These are phyloP conservation scores for Nymphalis io DNA, from an alignment of 1,140 invertebrate species.

Conservation along the genomic window DNA sequence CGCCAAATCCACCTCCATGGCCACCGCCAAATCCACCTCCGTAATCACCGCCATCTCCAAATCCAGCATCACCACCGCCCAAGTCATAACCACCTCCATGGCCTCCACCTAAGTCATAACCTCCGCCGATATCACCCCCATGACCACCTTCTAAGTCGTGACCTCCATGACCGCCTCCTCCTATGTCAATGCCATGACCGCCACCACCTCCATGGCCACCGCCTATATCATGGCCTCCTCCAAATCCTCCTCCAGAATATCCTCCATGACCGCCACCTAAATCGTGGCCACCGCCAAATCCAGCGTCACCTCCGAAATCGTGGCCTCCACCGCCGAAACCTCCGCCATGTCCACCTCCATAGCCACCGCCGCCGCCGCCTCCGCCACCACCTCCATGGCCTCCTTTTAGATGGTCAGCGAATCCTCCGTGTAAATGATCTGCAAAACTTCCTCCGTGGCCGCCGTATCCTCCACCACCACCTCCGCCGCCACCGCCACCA, in stretches of 20 bases:
- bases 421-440: conserved; percentile 46
- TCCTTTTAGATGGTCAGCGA: conserved; percentile 40
- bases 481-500: conserved; percentile 37
- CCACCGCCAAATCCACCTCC: conserved; percentile 38
- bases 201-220: conserved; percentile 33
- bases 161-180: conserved; percentile 37
- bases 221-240: conserved; percentile 25
- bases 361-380: conserved; percentile 41
- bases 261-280: conserved; percentile 22
- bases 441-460: conserved; percentile 41
- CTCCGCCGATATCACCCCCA: conserved; percentile 33
- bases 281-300: conserved; percentile 28
- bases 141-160: conserved; percentile 35
- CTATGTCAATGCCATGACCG: conserved; percentile 36
- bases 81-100: conserved; percentile 43
- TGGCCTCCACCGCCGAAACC: conserved; percentile 41
- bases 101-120: conserved; percentile 40
- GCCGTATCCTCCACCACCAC: conserved; percentile 41
- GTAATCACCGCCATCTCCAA: conserved; percentile 40
- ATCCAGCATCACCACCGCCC: conserved; percentile 31
- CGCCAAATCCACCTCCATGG: conserved; percentile 35
- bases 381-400: conserved; percentile 38
- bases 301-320: conserved; percentile 33
- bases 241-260: conserved; percentile 31
- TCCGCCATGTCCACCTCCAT: conserved; percentile 37